Base-by-base conservation (phyloP, 2,797 vertebrate genomes). In the Sphenopsis melanotis region DNA sequence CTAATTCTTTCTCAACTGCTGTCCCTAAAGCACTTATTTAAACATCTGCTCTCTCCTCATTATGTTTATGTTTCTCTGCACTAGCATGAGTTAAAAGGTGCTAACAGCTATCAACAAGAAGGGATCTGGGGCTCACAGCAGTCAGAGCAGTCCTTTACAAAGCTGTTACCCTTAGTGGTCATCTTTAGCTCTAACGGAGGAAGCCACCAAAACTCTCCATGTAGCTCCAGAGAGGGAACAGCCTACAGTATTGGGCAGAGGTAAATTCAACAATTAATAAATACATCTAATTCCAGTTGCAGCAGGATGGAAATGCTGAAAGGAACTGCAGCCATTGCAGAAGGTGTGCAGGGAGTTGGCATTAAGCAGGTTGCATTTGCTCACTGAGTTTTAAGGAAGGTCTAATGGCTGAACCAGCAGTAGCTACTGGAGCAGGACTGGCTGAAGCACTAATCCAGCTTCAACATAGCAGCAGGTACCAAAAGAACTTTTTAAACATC, bases 261-360 rank as follows among this genome's bases (percentile, higher is more conserved):
- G 15, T 18, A 52, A 39, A 74, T 41, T 34, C 32, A 37, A 39
- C 32, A 68, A 57, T n/a, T 55, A 34, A 53, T 30, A 60, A 41
- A 75, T 46, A 29, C 34, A n/a, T 70, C 29, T 53, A 36, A 32
- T 63, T 88, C 34, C 41, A 60, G 21, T 11, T 72, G 61, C 63
- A 79, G 71, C 17, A 75, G 30, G 20, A 59, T 52, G 68, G 60
- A 47, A 42, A 80, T 2, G 2, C 64, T 55, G 64, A 61, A 68
- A 71, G 41, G 32, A 60, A 22, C 18, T 52, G 68, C 7, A 72
- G 0, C 32, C 7, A 4, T 52, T 44, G n/a, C 18, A 55, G 44
- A 55, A 26, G 36, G 34, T 0, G 0, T 23, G 20, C 22, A 42
- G 39, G n/a, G 14, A 42, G 53, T 0, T 30, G 16, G 18, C 30